Conservation (phyloP, 2,888 invertebrate genomes). For the Lumbricus terrestris region DNA sequence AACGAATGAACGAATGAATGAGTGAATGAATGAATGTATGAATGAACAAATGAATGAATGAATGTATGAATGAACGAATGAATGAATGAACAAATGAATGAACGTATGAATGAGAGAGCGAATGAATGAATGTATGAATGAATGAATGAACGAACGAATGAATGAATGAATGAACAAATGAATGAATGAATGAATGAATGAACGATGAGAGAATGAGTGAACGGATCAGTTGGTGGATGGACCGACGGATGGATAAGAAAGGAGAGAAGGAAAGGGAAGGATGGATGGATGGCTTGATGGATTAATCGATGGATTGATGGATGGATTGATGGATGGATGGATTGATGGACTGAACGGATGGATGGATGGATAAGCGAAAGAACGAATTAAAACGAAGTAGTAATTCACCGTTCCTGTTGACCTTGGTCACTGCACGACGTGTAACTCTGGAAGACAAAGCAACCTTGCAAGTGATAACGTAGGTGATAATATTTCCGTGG, state of each 20-base stretch:
- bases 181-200: not conserved
- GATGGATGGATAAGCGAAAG: not conserved
- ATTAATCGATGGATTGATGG: too few relatives aligned
- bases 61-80: too few relatives aligned
- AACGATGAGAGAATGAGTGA: not conserved
- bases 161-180: not conserved
- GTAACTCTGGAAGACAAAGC: not conserved
- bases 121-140: too few relatives aligned
- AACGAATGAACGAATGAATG: too few relatives aligned
- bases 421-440: not conserved
- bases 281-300: not conserved
- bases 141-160: too few relatives aligned
- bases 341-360: not conserved
- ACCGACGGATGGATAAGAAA: not conserved
- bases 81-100: too few relatives aligned
- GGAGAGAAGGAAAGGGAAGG: not conserved
- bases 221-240: not conserved
- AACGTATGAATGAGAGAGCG: too few relatives aligned
- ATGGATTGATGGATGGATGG: not conserved
- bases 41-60: too few relatives aligned
- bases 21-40: too few relatives aligned
- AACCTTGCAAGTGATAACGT: not conserved
- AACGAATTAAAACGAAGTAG: not conserved
- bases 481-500: not conserved
- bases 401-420: not conserved